Conservation (phyloP, 1,140 invertebrate genomes). For the Brachionus sp. region DNA sequence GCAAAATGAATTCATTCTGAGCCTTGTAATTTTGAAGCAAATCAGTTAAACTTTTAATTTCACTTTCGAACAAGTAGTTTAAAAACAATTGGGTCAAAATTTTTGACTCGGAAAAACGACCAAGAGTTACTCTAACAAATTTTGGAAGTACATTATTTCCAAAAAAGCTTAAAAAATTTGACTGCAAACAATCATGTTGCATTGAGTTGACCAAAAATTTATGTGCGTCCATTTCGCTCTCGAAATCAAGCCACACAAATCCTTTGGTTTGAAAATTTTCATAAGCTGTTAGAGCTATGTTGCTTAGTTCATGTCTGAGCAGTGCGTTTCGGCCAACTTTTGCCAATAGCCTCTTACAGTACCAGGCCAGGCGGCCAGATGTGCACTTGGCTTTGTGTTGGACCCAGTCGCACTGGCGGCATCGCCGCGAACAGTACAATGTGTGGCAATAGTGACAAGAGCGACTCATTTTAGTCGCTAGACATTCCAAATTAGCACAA, state of each 20-base stretch:
- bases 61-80: background rate
- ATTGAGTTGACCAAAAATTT: background rate
- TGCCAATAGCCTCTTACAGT: background rate
- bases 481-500: background rate
- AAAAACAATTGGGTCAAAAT: conserved; percentile 8
- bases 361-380: background rate
- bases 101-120: background rate
- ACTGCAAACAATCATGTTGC: background rate
- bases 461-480: background rate
- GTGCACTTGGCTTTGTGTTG: background rate
- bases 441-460: conserved; percentile 41
- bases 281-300: background rate
- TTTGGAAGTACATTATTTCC: conserved; percentile 27
- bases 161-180: conserved; percentile 38
- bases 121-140: background rate
- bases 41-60: background rate
- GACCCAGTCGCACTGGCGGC: conserved; percentile 22
- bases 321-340: conserved; percentile 13
- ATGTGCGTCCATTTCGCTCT: background rate
- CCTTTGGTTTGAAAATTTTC: conserved; percentile 6
- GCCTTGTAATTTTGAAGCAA: background rate
- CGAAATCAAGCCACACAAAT: conserved; percentile 45
- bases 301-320: conserved; percentile 27
- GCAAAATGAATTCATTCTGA: background rate
- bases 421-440: background rate